phyloP scores from a whole-genome alignment of 1,140 invertebrate species.

The Drosophila subobscura region DNA sequence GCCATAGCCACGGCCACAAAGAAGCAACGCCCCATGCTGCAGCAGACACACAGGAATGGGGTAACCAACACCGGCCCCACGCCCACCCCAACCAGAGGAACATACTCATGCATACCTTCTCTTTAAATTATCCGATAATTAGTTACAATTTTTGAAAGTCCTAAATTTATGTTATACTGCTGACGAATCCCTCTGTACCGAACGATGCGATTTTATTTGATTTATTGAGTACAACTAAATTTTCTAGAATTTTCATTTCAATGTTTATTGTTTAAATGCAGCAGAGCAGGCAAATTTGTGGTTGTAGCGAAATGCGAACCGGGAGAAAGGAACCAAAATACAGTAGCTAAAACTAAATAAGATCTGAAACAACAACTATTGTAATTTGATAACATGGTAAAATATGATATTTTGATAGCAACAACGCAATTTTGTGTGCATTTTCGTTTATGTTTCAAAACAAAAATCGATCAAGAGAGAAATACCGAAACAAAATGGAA shows the following conservation, averaged over 20 bases:
- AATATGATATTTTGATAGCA: constrained; percentile 71
- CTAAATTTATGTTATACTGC: constrained; percentile 64
- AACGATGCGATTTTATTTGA: constrained; percentile 46
- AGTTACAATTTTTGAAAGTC: constrained; percentile 58
- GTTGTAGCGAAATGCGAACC: constrained; percentile 30
- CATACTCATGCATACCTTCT: constrained; percentile 71
- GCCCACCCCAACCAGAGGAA: constrained; percentile 8
- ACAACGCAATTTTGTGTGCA: constrained; percentile 53
- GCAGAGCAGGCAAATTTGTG: constrained; percentile 22
- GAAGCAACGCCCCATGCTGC: constrained; percentile 17
- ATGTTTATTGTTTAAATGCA: constrained; percentile 40
- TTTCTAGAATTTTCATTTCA: constrained; percentile 35
- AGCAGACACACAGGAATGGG: constrained; percentile 12
- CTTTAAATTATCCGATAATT: constrained; percentile 58
- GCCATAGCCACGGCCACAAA: constrained; percentile 4
- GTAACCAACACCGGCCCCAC: constrained; percentile 15
- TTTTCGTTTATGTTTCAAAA: constrained; percentile 54
- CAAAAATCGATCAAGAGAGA: constrained; percentile 34
- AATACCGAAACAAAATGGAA: constrained; percentile 41
- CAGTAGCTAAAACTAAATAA: constrained; percentile 56
- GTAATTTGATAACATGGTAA: constrained; percentile 43
- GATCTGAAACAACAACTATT: constrained; percentile 54
- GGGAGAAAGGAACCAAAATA: constrained; percentile 15
- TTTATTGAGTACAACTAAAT: constrained; percentile 36
- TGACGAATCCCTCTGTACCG: constrained; percentile 33